phyloP scores from a whole-genome alignment of 2,797 vertebrate genomes.

The Morus bassanus region DNA sequence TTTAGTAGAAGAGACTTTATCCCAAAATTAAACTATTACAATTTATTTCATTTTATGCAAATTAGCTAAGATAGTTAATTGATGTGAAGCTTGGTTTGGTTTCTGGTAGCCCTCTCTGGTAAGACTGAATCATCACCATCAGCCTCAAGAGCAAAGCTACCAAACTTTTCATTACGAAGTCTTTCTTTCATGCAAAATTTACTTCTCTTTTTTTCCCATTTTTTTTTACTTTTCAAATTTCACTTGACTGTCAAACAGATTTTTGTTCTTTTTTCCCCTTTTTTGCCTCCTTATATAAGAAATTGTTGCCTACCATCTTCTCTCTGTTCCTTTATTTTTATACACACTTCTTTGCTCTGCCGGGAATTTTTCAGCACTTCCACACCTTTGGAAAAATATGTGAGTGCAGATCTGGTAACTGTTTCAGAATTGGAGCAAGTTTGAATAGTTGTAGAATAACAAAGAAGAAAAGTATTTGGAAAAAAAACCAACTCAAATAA shows the following conservation, averaged over 20 bases:
- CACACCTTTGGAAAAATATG: neutral
- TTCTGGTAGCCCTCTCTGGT: neutral
- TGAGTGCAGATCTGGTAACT: neutral
- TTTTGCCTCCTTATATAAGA: neutral
- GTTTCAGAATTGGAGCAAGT: neutral
- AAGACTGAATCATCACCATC: neutral
- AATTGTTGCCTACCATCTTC: neutral
- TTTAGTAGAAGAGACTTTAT: neutral
- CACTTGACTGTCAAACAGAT: neutral
- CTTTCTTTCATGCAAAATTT: neutral
- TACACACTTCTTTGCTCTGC: neutral
- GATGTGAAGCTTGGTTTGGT: neutral
- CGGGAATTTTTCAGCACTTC: neutral
- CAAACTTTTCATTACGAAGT: neutral
- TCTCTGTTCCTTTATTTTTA: neutral
- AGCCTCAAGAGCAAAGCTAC: neutral
- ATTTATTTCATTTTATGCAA: neutral
- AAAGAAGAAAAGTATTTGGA: neutral
- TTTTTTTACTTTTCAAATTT: neutral
- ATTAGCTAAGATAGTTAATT: neutral
- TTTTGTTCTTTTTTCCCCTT: neutral
- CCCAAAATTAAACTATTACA: neutral
- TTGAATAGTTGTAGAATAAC: neutral
- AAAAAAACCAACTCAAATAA: neutral
- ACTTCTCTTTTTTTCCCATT: neutral